Percentiles rank a stretch among this genome's conserved stretches.
These are phyloP conservation scores for Cnemophilus loriae DNA, from an alignment of 2,113 vertebrate genomes.

Conservation along the genomic window DNA sequence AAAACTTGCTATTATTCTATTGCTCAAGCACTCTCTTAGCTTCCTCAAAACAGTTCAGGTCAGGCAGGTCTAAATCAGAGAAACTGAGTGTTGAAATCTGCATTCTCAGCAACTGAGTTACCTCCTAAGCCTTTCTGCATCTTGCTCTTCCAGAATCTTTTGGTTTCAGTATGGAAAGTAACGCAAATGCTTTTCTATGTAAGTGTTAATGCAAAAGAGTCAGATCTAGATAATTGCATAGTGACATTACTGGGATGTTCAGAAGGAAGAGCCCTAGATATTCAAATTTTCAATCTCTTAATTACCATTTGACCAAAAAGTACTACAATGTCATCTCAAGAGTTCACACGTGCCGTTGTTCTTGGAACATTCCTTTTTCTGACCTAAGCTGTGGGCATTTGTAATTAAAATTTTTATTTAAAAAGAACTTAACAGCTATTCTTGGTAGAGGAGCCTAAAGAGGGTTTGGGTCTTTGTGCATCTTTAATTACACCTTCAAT, in stretches of 20 bases:
- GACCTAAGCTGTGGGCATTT: not conserved
- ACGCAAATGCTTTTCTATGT: not conserved
- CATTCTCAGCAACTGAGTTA: not conserved
- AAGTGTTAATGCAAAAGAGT: not conserved
- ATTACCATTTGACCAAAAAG: not conserved
- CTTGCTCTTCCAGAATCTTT: not conserved
- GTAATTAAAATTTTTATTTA: not conserved
- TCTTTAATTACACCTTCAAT: not conserved
- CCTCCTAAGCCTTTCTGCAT: not conserved
- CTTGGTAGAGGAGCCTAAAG: not conserved
- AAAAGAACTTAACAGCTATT: not conserved
- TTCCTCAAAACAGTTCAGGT: not conserved
- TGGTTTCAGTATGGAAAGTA: not conserved
- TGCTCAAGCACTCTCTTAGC: not conserved
- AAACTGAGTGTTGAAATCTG: not conserved
- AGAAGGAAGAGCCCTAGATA: not conserved
- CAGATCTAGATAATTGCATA: not conserved
- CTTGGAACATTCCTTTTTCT: not conserved
- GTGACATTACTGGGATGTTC: not conserved
- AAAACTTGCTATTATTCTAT: not conserved
- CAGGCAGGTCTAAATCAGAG: not conserved
- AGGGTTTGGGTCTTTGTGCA: not conserved
- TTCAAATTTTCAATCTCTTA: not conserved
- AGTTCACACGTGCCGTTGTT: accelerated
- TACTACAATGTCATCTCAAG: not conserved